Evolutionary conservation across 2,888 invertebrate genomes (phyloP).

Genomic region (Leptarthrus brevirostris): DNA sequence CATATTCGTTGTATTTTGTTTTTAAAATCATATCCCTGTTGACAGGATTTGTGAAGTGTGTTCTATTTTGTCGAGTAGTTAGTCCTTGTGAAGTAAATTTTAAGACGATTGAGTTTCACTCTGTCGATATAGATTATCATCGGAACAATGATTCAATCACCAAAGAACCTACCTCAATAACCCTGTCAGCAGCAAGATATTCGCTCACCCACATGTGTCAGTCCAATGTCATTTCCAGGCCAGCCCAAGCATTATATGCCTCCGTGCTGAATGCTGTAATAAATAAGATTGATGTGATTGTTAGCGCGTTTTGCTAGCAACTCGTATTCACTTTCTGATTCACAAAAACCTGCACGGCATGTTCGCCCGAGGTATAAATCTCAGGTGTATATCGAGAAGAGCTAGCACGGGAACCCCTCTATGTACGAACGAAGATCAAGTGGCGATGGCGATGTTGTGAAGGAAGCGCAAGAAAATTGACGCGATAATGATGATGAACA

Average conservation of each 20-base stretch:
- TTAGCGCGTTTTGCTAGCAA: conserved; percentile 7
- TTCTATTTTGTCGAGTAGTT: conserved; percentile 27
- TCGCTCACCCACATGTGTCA: conserved; percentile 42
- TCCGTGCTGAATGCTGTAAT: background rate
- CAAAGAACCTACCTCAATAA: conserved; percentile 43
- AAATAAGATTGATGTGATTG: conserved; percentile 43
- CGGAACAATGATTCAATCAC: conserved; percentile 11
- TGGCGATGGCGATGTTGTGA: conserved; percentile 18
- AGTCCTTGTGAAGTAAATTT: conserved; percentile 35
- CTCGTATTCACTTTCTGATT: conserved; percentile 18
- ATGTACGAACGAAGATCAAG: conserved; percentile 2
- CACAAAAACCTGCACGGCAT: conserved; percentile 15
- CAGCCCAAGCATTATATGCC: conserved; percentile 8
- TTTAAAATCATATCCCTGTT: conserved; percentile 8
- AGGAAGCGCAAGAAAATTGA: conserved; percentile 45
- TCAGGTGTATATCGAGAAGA: conserved; percentile 18
- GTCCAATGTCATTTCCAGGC: conserved; percentile 44
- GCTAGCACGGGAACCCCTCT: background rate
- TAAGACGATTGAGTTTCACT: background rate
- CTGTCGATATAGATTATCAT: conserved; percentile 21
- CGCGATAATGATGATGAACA: conserved; percentile 45
- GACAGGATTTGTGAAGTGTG: conserved; percentile 6
- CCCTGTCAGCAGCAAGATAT: conserved; percentile 30
- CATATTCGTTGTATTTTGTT: too few relatives aligned
- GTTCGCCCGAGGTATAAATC: conserved; percentile 13